Evolutionary conservation across 1,140 invertebrate genomes (phyloP), one percentile per base, ranked within the genome.

Genomic region (Hydropsyche tenuis): DNA sequence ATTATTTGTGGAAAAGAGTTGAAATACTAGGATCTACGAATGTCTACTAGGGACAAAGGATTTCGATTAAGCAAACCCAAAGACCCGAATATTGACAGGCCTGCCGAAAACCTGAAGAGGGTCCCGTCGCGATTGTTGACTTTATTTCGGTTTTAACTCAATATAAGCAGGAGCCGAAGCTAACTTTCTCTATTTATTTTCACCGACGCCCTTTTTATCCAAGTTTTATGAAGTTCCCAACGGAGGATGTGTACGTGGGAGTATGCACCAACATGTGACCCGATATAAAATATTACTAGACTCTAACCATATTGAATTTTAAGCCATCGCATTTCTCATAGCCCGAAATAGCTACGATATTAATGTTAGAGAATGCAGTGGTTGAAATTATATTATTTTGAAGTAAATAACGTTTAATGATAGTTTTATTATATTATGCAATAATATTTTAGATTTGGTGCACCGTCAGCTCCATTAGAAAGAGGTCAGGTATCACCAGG

Each of bases 401-500:
- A n/a, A n/a, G n/a, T n/a, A n/a, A n/a, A n/a, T n/a, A n/a, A n/a
- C n/a, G n/a, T n/a, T n/a, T n/a, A n/a, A n/a, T n/a, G n/a, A n/a
- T n/a, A n/a, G n/a, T n/a, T 53, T 53, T 9, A 16, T 53, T 53
- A 9, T 53, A 53, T 6, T n/a, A 53, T 11, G 11, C 6, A n/a
- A 11, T 18, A n/a, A 37, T 37, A 37, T 37, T 23, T 46, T 75
- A 84, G 83, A 74, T 91, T 94, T 78, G 93, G 93, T 18, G 88
- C 88, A 66, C 87, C 88, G 5, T 88, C 88, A 71, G 86, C 92
- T 51, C 90, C 91, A 14, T 84, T 93, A 73, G 91, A 94, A 83
- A 84, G 92, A 72, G 92, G 93, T 37, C 89, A 90, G 60, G 90
- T 93, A 22, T 92, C 94, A 20, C 93, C 93, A 0, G 93, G 93